Conservation (phyloP, 1,140 invertebrate genomes). For the Dendroctonus valens region DNA sequence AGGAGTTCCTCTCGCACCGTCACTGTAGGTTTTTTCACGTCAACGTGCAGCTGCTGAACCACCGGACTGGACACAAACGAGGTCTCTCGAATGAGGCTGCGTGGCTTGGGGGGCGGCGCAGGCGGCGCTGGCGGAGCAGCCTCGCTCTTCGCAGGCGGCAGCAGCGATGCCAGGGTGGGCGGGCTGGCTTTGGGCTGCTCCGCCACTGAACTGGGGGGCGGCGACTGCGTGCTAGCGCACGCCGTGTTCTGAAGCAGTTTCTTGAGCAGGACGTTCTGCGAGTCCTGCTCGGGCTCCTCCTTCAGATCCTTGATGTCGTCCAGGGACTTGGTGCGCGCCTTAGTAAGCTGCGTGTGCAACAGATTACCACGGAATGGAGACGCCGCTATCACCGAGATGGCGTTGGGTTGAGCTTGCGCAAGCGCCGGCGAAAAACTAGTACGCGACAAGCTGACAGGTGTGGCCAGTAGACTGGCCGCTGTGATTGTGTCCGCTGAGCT, state of each 20-base stretch:
- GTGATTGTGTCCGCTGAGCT: slow-evolving; percentile 47
- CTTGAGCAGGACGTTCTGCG: slow-evolving; percentile 80
- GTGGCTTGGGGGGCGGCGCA: slow-evolving; percentile 29
- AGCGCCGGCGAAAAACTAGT: slow-evolving; percentile 42
- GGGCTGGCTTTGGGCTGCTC: slow-evolving; percentile 68
- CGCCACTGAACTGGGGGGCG: slow-evolving; percentile 56
- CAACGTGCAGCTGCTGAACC: slow-evolving; percentile 47
- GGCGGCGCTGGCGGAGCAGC: slow-evolving; percentile 16
- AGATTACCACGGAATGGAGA: slow-evolving; percentile 45
- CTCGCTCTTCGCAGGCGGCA: slow-evolving; percentile 48
- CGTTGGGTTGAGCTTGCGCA: slow-evolving; percentile 53
- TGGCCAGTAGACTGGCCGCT: slow-evolving; percentile 47
- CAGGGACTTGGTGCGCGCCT: slow-evolving; percentile 37
- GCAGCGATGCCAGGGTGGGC: slow-evolving; percentile 56
- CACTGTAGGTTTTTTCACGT: slow-evolving; percentile 47
- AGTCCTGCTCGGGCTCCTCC: slow-evolving; percentile 57
- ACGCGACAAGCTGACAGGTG: slow-evolving; percentile 43
- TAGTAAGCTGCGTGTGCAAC: slow-evolving; percentile 58
- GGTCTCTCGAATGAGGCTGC: slow-evolving; percentile 55
- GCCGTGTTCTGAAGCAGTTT: slow-evolving; percentile 85
- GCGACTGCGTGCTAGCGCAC: slow-evolving; percentile 57
- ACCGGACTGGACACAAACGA: slow-evolving; percentile 56
- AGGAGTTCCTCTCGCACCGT: slow-evolving; percentile 48
- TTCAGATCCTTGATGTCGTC: slow-evolving; percentile 40
- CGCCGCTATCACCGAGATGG: slow-evolving; percentile 41